Evolutionary conservation across 1,140 invertebrate species (phyloP).

Genomic region (Episyrphus balteatus): DNA sequence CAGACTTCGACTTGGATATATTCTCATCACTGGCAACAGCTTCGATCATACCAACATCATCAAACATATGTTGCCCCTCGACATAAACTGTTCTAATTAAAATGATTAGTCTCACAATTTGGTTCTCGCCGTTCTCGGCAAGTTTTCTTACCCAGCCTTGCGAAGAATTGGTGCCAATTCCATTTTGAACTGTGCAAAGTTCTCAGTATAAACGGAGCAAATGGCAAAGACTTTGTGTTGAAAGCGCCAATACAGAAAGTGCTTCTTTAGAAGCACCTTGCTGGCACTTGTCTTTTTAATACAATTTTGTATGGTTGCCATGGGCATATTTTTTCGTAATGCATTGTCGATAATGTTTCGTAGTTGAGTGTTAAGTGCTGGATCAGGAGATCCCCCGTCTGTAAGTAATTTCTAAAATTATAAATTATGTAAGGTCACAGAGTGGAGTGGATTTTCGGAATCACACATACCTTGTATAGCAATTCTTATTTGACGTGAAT

Average conservation of each 20-base stretch:
- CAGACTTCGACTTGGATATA: slow-evolving; percentile 8
- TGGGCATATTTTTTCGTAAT: slow-evolving; percentile 47
- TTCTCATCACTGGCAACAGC: slow-evolving; percentile 21
- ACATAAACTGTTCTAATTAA: slow-evolving; percentile 13
- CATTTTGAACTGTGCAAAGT: slow-evolving; percentile 23
- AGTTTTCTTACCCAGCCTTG: slow-evolving; percentile 38
- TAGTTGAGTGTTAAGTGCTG: slow-evolving; percentile 43
- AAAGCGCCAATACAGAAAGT: slow-evolving; percentile 36
- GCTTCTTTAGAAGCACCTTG: slow-evolving; percentile 21
- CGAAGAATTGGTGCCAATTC: slow-evolving; percentile 36
- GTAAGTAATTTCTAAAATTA: slow-evolving; percentile 1
- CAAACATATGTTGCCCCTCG: slow-evolving; percentile 38
- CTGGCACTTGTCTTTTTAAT: slow-evolving; percentile 39
- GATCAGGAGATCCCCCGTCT: slow-evolving; percentile 44
- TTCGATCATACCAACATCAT: slow-evolving; percentile 42
- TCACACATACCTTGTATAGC: slow-evolving; percentile 40
- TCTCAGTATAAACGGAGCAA: slow-evolving; percentile 27
- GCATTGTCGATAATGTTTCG: slow-evolving; percentile 46
- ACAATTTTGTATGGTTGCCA: slow-evolving; percentile 43
- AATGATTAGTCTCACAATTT: not conserved
- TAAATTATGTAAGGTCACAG: slow-evolving; percentile 7
- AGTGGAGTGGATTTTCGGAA: no score
- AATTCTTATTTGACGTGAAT: slow-evolving; percentile 42
- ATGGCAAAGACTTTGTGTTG: slow-evolving; percentile 22
- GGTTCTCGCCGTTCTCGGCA: not conserved